phyloP scores from a whole-genome alignment of 2,888 invertebrate species.

The Thyatira batis region DNA sequence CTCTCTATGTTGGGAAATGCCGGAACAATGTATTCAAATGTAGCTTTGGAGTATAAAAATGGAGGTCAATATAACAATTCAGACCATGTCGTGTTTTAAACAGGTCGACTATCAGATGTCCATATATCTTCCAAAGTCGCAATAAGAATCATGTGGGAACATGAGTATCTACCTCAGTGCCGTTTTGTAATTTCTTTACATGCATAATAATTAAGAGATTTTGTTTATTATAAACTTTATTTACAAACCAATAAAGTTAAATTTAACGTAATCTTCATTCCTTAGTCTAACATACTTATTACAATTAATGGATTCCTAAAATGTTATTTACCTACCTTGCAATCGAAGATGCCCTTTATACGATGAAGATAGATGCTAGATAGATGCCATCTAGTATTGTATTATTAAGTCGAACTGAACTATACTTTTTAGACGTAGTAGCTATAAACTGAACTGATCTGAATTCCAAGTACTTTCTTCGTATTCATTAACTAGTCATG shows the following conservation, averaged over 20 bases:
- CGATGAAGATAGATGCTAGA: neutral
- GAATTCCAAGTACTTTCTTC: neutral
- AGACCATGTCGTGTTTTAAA: conserved; percentile 47
- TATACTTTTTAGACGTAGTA: neutral
- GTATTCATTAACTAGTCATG: neutral
- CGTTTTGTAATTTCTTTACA: conserved; percentile 30
- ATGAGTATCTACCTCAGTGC: conserved; percentile 33
- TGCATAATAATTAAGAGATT: neutral
- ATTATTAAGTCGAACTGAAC: neutral
- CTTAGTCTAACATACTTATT: neutral
- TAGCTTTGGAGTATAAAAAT: conserved; percentile 56
- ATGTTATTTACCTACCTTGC: neutral
- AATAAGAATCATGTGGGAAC: conserved; percentile 70
- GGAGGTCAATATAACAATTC: conserved; percentile 67
- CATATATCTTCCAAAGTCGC: conserved; percentile 47
- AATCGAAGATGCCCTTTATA: too few relatives aligned
- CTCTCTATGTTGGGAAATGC: conserved; percentile 53
- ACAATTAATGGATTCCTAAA: neutral
- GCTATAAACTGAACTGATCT: neutral
- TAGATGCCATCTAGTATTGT: neutral
- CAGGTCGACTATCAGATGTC: conserved; percentile 54
- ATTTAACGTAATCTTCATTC: neutral
- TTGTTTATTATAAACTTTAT: neutral
- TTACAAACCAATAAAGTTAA: neutral
- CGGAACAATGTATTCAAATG: conserved; percentile 60